Evolutionary conservation across 1,140 invertebrate genomes (phyloP).

Genomic region (Rhagoletis pomonella): DNA sequence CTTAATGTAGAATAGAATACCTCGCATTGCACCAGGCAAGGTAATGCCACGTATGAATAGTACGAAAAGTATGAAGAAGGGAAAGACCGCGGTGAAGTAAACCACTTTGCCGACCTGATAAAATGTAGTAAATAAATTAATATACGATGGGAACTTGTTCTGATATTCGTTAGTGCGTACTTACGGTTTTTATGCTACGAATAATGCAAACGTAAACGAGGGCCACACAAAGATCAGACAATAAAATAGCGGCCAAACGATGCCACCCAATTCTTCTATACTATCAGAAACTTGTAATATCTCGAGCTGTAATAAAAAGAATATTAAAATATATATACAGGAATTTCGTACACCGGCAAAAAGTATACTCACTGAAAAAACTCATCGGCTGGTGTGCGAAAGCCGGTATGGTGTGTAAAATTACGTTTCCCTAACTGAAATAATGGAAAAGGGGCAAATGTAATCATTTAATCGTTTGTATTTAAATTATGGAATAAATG

Average conservation of each 20-base stretch:
- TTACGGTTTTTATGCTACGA: slow-evolving; percentile 86
- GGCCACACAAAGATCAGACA: slow-evolving; percentile 85
- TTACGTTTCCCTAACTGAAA: slow-evolving; percentile 55
- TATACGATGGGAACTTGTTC: not conserved
- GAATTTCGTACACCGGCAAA: no score
- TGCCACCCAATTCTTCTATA: slow-evolving; percentile 81
- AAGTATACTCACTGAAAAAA: slow-evolving; percentile 85
- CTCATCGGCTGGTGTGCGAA: slow-evolving; percentile 85
- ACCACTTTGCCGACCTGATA: slow-evolving; percentile 79
- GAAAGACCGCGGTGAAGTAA: slow-evolving; percentile 90
- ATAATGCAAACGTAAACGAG: slow-evolving; percentile 85
- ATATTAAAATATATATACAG: no score
- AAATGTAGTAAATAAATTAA: not conserved
- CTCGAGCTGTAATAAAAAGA: slow-evolving; percentile 76
- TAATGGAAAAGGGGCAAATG: not conserved
- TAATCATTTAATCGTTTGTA: no score
- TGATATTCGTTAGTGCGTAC: slow-evolving; percentile 63
- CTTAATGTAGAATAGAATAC: slow-evolving; percentile 87
- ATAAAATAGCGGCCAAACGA: slow-evolving; percentile 83
- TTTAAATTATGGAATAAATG: no score
- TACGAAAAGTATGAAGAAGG: slow-evolving; percentile 85
- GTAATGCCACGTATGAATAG: slow-evolving; percentile 85
- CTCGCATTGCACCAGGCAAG: slow-evolving; percentile 84
- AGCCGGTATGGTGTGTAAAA: slow-evolving; percentile 59
- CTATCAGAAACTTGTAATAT: slow-evolving; percentile 81